Evolutionary conservation across 2,113 vertebrate species (phyloP).

Genomic region (Noturus placidus): DNA sequence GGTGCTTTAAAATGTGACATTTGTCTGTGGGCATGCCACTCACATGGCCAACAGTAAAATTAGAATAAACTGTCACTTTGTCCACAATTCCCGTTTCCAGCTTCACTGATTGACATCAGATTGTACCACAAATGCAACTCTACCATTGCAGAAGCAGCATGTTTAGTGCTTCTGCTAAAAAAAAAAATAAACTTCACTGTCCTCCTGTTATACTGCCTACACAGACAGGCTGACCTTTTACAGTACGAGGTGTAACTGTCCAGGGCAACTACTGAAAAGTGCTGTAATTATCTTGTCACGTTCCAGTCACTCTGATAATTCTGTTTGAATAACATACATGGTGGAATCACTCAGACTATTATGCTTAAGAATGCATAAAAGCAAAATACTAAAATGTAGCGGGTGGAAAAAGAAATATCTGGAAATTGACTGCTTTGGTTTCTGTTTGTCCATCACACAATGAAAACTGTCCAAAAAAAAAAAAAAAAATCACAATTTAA

Average conservation of each 20-base stretch:
- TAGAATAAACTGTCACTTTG: neutral
- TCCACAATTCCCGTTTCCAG: neutral
- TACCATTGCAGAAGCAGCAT: neutral
- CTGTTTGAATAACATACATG: neutral
- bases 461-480: no score
- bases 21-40: neutral
- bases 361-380: neutral
- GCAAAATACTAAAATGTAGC: neutral
- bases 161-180: neutral
- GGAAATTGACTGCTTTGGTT: neutral
- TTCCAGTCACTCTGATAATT: neutral
- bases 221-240: constrained; percentile 3
- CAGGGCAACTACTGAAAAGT: neutral
- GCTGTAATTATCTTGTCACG: constrained; percentile 14
- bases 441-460: neutral
- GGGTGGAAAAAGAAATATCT: neutral
- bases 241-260: constrained; percentile 9
- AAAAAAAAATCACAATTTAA: no score
- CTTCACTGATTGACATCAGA: neutral
- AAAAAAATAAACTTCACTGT: neutral
- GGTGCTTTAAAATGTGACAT: neutral
- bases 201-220: neutral
- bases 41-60: neutral
- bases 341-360: neutral
- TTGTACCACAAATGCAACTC: neutral